Evolutionary conservation across 2,888 invertebrate species (phyloP), one percentile per base, ranked within the genome.

Genomic region (Caradrina kadenii): DNA sequence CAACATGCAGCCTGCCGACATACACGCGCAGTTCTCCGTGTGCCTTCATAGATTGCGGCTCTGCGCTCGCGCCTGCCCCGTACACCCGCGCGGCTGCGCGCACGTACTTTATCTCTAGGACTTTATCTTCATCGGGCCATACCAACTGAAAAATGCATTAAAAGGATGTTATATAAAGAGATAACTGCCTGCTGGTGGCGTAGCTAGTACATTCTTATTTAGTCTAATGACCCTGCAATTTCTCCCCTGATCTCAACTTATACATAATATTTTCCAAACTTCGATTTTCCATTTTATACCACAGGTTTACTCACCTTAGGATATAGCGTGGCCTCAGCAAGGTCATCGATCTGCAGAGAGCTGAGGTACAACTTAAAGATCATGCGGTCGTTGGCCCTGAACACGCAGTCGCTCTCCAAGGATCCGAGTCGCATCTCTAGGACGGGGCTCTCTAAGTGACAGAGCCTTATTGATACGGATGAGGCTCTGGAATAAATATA

Each of bases 41-140:
- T 0, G 97, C 96, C 85, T 96, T 96, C 58, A 97, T 96, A 94
- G 72, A 95, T 92, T 89, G 93, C 35, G 89, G 88, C 5, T 42
- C 56, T 6, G 45, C 45, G 45, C 65, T n/a, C 0, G 59, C 65
- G 54, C 82, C 78, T n/a, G 92, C 90, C 93, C 95, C 91, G 96
- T 94, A 91, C 93, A 92, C 84, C 87, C 96, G 94, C 11, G 97
- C 96, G 48, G 97, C 97, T 21, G 97, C 97, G 11, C 97, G 96
- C 0, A 98, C 97, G 88, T 97, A 98, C 90, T 98, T 98, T 59
- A 98, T 91, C 86, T 98, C 98, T 76, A 98, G 96, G 0, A 98
- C 97, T 87, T 97, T 97, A 87, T 98, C 98, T 86, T 98, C 98
- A 79, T 98, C 98, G 0, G 98, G 97, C 89, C 97, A 97, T 31